These are phyloP conservation scores for Brenthis daphne DNA, from an alignment of 2,888 invertebrate species.

Conservation along the genomic window DNA sequence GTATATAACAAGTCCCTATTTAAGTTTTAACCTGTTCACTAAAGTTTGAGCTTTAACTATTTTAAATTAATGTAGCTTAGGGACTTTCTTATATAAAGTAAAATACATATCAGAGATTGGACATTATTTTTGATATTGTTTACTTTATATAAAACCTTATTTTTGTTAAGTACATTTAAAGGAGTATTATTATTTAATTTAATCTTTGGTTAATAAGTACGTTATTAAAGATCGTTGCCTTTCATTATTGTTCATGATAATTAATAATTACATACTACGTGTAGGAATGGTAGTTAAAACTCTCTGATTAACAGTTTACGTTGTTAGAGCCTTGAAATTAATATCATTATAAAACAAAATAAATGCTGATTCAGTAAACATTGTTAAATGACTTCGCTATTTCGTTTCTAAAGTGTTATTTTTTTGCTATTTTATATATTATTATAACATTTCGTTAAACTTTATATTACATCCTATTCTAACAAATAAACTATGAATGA, in stretches of 20 bases:
- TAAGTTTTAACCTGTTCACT: too few species aligned
- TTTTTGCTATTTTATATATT: neutral
- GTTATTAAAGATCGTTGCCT: slow-evolving; percentile 12
- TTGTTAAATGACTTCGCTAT: neutral
- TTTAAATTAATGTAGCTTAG: too few species aligned
- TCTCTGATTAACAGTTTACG: neutral
- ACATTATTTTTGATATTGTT: too few species aligned
- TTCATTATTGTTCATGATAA: slow-evolving; percentile 15
- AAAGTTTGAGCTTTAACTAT: neutral
- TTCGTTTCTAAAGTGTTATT: neutral
- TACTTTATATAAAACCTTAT: too few species aligned
- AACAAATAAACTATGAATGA: slow-evolving; percentile 25
- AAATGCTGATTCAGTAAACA: slow-evolving; percentile 3
- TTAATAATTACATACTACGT: neutral
- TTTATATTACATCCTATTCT: slow-evolving; percentile 2
- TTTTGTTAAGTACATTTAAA: too few species aligned
- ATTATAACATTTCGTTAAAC: slow-evolving; percentile 13
- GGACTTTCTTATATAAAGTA: too few species aligned
- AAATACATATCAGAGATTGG: too few species aligned
- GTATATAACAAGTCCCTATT: too few species aligned
- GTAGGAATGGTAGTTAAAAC: neutral
- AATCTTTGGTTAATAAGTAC: neutral
- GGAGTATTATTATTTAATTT: too few species aligned
- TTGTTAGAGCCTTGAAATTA: neutral
- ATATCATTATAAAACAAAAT: neutral